A percentile compares a stretch with the other conserved stretches of the same genome.
phyloP scores from a whole-genome alignment of 1,140 invertebrate species.

The Trichonephila clavata region DNA sequence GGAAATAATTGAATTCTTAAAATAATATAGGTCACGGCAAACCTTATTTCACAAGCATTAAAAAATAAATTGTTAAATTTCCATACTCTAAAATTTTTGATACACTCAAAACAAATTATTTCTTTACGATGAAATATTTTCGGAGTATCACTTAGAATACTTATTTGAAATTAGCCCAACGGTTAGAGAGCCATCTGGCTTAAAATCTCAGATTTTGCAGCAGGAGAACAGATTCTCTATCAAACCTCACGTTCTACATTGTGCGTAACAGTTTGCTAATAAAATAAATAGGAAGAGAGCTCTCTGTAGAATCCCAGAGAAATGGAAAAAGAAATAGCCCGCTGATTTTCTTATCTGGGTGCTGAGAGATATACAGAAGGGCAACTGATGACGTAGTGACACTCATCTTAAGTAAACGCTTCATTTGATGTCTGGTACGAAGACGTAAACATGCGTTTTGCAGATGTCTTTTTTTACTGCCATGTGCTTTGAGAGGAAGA shows the following conservation, averaged over 20 bases:
- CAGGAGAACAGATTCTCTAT: conserved; percentile 5
- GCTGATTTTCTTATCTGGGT: not conserved
- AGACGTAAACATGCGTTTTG: conserved; percentile 19
- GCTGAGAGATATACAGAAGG: not conserved
- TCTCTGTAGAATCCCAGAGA: not conserved
- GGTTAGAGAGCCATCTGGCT: not conserved
- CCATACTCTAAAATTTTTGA: too few relatives aligned
- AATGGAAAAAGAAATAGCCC: not conserved
- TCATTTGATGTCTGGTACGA: conserved; percentile 9
- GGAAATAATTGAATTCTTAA: too few relatives aligned
- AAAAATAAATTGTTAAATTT: too few relatives aligned
- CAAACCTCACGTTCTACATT: not conserved
- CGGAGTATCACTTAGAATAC: not conserved
- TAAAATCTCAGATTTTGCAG: not conserved
- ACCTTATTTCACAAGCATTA: too few relatives aligned
- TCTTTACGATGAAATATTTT: too few relatives aligned
- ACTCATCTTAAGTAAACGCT: not conserved
- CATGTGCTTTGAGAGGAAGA: not conserved
- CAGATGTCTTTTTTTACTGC: not conserved
- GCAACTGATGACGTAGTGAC: conserved; percentile 40
- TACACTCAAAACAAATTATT: too few relatives aligned
- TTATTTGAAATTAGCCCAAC: not conserved
- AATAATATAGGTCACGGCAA: too few relatives aligned
- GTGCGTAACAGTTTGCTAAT: not conserved
- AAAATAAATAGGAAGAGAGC: conserved; percentile 23